Evolutionary conservation across 1,140 invertebrate genomes (phyloP), one percentile per base, ranked within the genome.

Genomic region (Trichomalopsis sarcophagae): DNA sequence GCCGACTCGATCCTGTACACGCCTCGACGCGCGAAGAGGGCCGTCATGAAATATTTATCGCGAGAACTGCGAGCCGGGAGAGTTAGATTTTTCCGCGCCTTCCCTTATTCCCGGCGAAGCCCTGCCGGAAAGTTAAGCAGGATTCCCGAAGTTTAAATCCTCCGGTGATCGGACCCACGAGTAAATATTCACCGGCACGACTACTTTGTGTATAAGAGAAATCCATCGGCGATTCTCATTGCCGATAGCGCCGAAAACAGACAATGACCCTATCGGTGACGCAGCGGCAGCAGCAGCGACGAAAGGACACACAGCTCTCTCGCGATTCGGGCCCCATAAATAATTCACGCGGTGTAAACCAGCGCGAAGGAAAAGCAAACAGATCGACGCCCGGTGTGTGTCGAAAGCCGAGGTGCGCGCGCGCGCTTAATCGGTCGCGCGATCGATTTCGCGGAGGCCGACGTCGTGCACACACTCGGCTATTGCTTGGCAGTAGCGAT

Each of bases 41-140:
- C 17, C 11, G 68, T 76, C 81, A 27, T 82, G 71, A 75, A 82
- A 82, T 76, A 82, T 82, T 82, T 75, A 82, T 82, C 40, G 13
- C 17, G 62, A 44, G 11, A 44, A 13, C 13, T 55, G 17, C 50
- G 2, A 3, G 33, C 5, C 55, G 17, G 27, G 27, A n/a, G 21
- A 62, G 55, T 62, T 44, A 44, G 40, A 44, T 44, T 44, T 62
- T 62, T 62, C 17, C 55, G 13, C 44, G 44, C 10, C 9, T 50
- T 17, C 14, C 55, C n/a, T 62, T n/a, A 17, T 62, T 62, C 55
- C 21, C 9, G 1, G 21, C 21, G 55, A 62, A n/a, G 6, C 40
- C 40, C 21, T 1, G 55, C 17, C 55, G 6, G 21, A 62, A n/a
- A 62, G 55, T 62, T 17, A 7, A 17, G 55, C 40, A 44, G 40